Evolutionary conservation across 2,113 vertebrate species (phyloP), one percentile per base, ranked within the genome.

Genomic region (Gallinago media): DNA sequence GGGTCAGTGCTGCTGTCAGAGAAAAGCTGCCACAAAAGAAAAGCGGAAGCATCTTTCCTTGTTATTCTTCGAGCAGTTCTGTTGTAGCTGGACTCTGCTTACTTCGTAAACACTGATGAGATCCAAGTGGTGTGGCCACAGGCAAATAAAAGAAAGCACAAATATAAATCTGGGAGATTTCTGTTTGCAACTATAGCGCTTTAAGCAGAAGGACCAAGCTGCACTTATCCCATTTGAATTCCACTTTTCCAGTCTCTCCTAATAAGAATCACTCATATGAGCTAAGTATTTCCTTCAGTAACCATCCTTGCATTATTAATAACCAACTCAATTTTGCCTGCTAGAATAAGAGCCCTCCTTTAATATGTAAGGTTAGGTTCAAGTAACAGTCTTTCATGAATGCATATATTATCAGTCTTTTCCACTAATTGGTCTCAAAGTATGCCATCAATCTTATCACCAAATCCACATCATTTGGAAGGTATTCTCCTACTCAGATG

Each of bases 261-360:
- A 92, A 94, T 94, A 92, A 91, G 76, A 75, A 75, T 94, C 85
- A 87, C 44, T 95, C 79, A 49, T 59, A 86, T 12, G 52, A 96
- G 79, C 92, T 88, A 92, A 86, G 92, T 61, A 93, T 86, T 95
- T 66, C 85, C 95, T 83, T 95, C 76, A 91, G 80, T 92, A 97
- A 65, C 88, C 83, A 94, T 72, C 70, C 49, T 65, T 97, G 83
- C 66, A 95, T 96, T 96, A 95, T 96, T 96, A 95, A 96, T 94
- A 92, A 91, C 31, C 32, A 72, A 75, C 72, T 93, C 83, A 84
- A 78, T 94, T 94, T 94, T 93, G 76, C 83, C 71, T 87, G 61
- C 79, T 92, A 74, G 91, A 94, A 56, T 78, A 94, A 94, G 72
- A 94, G 36, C 40, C 63, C 31, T 94, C n/a, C 90, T 92, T 88